A percentile compares a stretch with the other conserved stretches of the same genome.
Evolutionary conservation across 2,797 vertebrate species (phyloP).

Genomic region (Gymnoscopelus braueri): DNA sequence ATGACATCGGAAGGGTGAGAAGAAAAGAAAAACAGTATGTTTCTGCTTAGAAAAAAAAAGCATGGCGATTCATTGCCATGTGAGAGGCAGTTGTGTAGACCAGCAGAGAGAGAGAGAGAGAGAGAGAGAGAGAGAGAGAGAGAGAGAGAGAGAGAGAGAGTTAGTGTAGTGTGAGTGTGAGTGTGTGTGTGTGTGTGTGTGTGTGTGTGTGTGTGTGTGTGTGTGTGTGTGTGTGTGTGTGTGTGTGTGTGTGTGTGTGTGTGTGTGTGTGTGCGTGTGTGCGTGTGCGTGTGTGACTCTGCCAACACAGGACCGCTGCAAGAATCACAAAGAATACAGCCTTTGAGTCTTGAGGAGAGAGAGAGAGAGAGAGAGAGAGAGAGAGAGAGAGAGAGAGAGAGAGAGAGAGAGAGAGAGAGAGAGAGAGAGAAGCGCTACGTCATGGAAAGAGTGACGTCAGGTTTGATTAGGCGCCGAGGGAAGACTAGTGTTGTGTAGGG

Average conservation of each 20-base stretch:
- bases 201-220: no score
- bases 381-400: conserved; percentile 56
- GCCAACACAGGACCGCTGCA: conserved; percentile 19
- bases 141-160: no score
- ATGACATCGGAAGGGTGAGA: neutral
- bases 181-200: no score
- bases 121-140: no score
- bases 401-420: conserved; percentile 30
- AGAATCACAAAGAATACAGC: conserved; percentile 68
- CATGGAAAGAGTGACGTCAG: conserved; percentile 90
- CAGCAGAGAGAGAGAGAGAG: no score
- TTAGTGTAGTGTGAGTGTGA: no score
- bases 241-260: neutral
- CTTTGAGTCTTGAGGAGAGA: conserved; percentile 63
- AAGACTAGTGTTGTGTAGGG: conserved; percentile 71
- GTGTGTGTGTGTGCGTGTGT: no score
- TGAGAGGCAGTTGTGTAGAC: neutral
- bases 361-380: conserved; percentile 31
- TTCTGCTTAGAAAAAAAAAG: neutral
- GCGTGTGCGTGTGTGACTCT: no score
- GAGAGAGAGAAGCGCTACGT: conserved; percentile 73
- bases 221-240: no score
- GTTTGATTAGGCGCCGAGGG: conserved; percentile 82
- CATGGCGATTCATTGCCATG: neutral
- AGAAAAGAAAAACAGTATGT: neutral